phyloP scores from a whole-genome alignment of 2,113 vertebrate genomes.

The Ginglymostoma cirratum region DNA sequence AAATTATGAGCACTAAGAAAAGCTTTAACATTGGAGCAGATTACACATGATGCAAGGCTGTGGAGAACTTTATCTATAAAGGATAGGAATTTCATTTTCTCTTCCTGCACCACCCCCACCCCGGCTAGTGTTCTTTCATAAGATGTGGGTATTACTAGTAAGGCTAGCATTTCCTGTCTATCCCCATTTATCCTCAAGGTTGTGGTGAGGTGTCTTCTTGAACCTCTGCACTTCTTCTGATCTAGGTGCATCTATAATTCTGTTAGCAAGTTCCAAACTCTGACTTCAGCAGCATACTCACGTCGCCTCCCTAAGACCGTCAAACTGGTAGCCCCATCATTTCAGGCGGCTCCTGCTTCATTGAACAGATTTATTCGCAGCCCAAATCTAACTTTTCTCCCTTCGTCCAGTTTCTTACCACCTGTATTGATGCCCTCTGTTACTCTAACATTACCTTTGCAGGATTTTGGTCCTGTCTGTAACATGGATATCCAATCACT shows the following conservation, averaged over 20 bases:
- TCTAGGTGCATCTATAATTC: no score
- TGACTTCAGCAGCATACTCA: not conserved
- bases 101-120: no score
- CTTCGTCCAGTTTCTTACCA: not conserved
- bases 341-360: not conserved
- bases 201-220: not conserved
- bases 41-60: not conserved
- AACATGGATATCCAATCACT: not conserved
- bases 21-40: not conserved
- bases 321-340: not conserved
- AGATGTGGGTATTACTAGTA: not conserved
- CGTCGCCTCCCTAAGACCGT: not conserved
- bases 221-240: not conserved
- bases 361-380: not conserved
- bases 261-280: not conserved
- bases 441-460: not conserved
- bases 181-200: not conserved
- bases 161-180: not conserved
- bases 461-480: not conserved
- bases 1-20: not conserved
- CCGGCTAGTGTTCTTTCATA: not conserved
- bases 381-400: not conserved
- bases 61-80: not conserved
- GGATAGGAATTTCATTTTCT: not conserved
- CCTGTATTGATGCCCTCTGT: not conserved